Evolutionary conservation across 2,113 vertebrate species (phyloP).

Genomic region (Cyprinus carpio): DNA sequence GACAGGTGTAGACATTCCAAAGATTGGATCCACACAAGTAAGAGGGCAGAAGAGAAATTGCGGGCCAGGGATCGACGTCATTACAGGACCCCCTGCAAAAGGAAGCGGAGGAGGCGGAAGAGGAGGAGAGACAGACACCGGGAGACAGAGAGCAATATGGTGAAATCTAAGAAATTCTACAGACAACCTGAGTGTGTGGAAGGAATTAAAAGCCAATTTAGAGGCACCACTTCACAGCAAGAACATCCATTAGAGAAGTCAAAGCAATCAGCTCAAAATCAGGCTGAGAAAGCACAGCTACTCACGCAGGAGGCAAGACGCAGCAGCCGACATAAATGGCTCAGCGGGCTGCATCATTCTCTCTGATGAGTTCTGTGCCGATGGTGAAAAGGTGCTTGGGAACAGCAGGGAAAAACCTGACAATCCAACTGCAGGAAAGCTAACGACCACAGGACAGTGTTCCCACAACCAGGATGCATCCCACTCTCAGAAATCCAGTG

Average conservation of each 20-base stretch:
- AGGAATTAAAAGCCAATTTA: constrained; percentile 59
- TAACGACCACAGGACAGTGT: constrained; percentile 24
- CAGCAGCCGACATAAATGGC: constrained; percentile 45
- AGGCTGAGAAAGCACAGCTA: constrained; percentile 48
- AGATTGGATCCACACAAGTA: constrained; percentile 35
- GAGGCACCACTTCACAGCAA: constrained; percentile 57
- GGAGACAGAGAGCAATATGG: constrained; percentile 43
- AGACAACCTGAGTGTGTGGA: constrained; percentile 50
- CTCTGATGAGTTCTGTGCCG: constrained; percentile 41
- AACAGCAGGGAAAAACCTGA: constrained; percentile 37
- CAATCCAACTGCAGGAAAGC: constrained; percentile 41
- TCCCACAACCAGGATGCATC: neutral
- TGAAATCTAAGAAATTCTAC: constrained; percentile 52
- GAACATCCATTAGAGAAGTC: constrained; percentile 60
- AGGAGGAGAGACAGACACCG: constrained; percentile 40
- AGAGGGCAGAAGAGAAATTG: constrained; percentile 46
- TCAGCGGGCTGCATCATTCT: constrained; percentile 33
- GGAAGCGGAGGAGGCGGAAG: constrained; percentile 54
- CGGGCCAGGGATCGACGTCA: constrained; percentile 47
- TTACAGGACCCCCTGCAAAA: constrained; percentile 56
- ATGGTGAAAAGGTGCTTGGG: constrained; percentile 49
- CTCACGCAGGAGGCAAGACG: constrained; percentile 38
- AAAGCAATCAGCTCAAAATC: constrained; percentile 62
- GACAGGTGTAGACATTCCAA: constrained; percentile 46
- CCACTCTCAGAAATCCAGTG: constrained; percentile 22